Conservation (phyloP, 2,113 vertebrate genomes). For the Coturnix japonica region DNA sequence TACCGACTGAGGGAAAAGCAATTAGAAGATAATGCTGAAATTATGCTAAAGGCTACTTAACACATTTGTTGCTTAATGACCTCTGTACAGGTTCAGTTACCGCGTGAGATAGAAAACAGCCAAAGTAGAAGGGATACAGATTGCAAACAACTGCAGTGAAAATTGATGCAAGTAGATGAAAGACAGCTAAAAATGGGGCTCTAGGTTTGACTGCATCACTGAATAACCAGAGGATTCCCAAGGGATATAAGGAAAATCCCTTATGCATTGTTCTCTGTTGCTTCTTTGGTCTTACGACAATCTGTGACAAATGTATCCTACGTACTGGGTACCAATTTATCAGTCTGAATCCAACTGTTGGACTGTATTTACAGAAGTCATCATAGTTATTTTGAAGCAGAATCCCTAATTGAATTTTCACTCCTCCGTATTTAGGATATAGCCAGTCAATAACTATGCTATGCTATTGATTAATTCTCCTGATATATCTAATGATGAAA, state of each 20-base stretch:
- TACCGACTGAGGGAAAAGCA: neutral
- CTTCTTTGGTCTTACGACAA: neutral
- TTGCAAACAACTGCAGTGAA: neutral
- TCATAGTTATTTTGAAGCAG: neutral
- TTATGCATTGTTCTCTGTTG: fast-evolving
- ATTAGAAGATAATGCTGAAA: slow-evolving; percentile 3
- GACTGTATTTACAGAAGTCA: neutral
- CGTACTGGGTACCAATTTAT: neutral
- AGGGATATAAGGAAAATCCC: neutral
- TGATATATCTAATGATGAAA: neutral
- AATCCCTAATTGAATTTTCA: neutral
- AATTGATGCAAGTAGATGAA: neutral
- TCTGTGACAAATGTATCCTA: fast-evolving
- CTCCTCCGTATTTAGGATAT: neutral
- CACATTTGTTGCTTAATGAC: slow-evolving; percentile 13
- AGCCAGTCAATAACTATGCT: neutral
- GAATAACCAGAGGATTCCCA: neutral
- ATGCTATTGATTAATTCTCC: neutral
- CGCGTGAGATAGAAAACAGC: neutral
- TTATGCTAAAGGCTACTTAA: slow-evolving; percentile 20
- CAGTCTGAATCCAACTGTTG: neutral
- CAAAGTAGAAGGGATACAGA: neutral
- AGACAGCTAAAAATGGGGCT: neutral
- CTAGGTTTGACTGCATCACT: fast-evolving
- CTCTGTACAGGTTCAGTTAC: slow-evolving; percentile 21